Evolutionary conservation across 1,140 invertebrate species (phyloP).

Genomic region (Cherax destructor): DNA sequence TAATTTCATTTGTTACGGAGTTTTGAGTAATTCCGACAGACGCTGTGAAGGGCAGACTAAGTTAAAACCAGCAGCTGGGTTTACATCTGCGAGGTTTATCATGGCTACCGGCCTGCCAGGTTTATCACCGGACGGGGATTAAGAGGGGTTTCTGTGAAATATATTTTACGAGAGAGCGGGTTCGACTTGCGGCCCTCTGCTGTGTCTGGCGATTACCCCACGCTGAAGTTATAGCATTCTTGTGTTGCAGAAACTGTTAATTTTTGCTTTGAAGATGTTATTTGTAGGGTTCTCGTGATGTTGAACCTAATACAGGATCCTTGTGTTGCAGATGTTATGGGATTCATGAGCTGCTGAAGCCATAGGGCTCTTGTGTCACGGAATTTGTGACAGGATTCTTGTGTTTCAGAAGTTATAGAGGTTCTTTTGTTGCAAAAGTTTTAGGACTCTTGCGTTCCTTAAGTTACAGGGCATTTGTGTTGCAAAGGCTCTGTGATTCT

Average conservation of each 20-base stretch:
- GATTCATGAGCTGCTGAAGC: no score
- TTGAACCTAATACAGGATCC: no score
- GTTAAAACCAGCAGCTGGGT: slow-evolving; percentile 2
- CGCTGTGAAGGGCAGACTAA: neutral
- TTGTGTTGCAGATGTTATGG: no score
- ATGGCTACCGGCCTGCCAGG: neutral
- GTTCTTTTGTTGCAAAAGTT: no score
- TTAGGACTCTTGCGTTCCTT: no score
- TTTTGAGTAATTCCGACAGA: slow-evolving; percentile 1
- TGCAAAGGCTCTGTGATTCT: no score
- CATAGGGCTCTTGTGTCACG: no score
- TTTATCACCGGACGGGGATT: slow-evolving; percentile 23
- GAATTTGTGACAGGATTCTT: no score
- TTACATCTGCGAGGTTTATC: slow-evolving; percentile 27
- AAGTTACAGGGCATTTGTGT: no score
- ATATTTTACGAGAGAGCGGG: slow-evolving; percentile 43
- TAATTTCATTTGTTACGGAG: neutral
- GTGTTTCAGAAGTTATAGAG: no score
- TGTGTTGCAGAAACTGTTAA: neutral
- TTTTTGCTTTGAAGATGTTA: no score
- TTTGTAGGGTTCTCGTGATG: no score
- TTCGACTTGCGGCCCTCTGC: slow-evolving; percentile 39
- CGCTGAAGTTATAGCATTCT: neutral
- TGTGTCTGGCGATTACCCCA: slow-evolving; percentile 23
- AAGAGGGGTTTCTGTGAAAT: slow-evolving; percentile 24